Evolutionary conservation across 2,797 vertebrate genomes (phyloP), one percentile per base, ranked within the genome.

Genomic region (Tolypeutes matacus): DNA sequence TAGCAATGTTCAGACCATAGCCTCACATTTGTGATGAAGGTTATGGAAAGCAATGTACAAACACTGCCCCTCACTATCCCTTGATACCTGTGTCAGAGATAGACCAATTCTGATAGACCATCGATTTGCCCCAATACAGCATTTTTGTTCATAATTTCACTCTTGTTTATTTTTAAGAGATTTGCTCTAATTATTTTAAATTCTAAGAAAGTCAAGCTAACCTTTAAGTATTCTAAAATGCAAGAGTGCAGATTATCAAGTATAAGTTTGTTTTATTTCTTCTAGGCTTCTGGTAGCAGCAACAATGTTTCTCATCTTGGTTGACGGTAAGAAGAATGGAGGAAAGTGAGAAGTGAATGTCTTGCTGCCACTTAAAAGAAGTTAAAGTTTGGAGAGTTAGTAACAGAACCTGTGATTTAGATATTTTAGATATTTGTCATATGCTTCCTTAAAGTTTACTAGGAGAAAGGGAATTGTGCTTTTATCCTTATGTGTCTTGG

Each of bases 81-180:
- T 9, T 29, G 31, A 29, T 53, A 20, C n/a, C 62, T 78, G 36
- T 73, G 13, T 70, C 70, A 70, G 60, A 83, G 64, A 91, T 4
- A 72, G 21, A 25, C 62, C 49, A 17, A 29, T 11, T 42, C 65
- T 58, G 87, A 82, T 0, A 0, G 62, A 39, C 18, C 34, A 31
- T 51, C 58, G 53, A 56, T 96, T 25, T 86, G 14, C 11, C 10
- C 64, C 8, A 80, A 91, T 88, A 88, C 80, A 81, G 36, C 20
- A 27, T 77, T 87, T 95, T 72, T 80, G 58, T 64, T 90, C 29
- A 72, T 94, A 92, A 88, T 91, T 93, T 53, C 11, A 67, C 27
- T 89, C 31, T 49, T 87, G 56, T 89, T 91, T 83, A 87, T 78
- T 93, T 93, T 86, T 93, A 76, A 81, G 42, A 87, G 15, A 4